A percentile compares a stretch with the other conserved stretches of the same genome.
Evolutionary conservation across 2,888 invertebrate species (phyloP).

Genomic region (Crossocerus cetratus): DNA sequence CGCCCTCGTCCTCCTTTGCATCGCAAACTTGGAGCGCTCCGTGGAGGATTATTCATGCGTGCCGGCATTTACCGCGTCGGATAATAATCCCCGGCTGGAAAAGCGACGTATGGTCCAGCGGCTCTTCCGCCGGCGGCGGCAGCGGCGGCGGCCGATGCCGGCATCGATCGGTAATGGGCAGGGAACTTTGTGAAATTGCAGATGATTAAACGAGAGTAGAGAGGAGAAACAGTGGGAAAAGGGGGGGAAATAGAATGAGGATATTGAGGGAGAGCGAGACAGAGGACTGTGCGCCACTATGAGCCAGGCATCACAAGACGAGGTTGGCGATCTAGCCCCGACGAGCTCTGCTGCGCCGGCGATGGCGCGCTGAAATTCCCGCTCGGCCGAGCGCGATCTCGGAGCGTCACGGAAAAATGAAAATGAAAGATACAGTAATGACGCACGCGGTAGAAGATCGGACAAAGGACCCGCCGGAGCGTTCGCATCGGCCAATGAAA

Average conservation of each 20-base stretch:
- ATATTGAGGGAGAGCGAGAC: too few relatives aligned
- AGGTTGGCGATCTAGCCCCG: background rate
- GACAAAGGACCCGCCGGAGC: conserved; percentile 43
- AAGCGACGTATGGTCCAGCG: background rate
- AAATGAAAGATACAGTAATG: conserved; percentile 33
- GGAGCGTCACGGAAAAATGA: conserved; percentile 1
- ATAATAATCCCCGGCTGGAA: conserved; percentile 4
- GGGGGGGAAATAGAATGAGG: too few relatives aligned
- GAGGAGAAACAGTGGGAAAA: too few relatives aligned
- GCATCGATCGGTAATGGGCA: too few relatives aligned
- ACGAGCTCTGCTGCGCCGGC: background rate
- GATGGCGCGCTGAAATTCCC: background rate
- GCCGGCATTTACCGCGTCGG: conserved; percentile 11
- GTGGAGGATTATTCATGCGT: conserved; percentile 18
- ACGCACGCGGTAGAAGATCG: conserved; percentile 26
- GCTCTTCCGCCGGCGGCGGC: too few relatives aligned
- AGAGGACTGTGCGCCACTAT: background rate
- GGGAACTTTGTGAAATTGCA: too few relatives aligned
- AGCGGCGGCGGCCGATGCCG: too few relatives aligned
- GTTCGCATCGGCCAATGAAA: conserved; percentile 36
- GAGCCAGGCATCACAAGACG: background rate
- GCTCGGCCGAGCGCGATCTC: conserved; percentile 10
- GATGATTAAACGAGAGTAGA: too few relatives aligned
- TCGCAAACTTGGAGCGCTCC: conserved; percentile 24
- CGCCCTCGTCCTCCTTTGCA: background rate